Evolutionary conservation across 2,113 vertebrate genomes (phyloP).

Genomic region (Dissostichus mawsoni): DNA sequence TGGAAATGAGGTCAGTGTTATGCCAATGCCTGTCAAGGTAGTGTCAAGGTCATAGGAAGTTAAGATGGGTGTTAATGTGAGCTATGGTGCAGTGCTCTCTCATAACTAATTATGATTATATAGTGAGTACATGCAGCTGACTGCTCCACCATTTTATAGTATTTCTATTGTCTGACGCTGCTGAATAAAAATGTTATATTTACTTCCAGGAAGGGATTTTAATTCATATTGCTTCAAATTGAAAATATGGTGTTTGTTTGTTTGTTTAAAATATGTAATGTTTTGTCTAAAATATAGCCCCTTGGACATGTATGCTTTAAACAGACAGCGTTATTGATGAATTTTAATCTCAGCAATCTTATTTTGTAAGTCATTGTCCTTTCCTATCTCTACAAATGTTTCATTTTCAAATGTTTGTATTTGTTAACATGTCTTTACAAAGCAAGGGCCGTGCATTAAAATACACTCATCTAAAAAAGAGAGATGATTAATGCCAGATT

Average conservation of each 20-base stretch:
- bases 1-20: constrained; percentile 40
- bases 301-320: not conserved
- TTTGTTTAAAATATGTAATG: not conserved
- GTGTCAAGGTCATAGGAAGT: constrained; percentile 59
- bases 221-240: not conserved
- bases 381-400: not conserved
- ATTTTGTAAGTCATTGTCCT: not conserved
- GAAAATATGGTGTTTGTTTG: not conserved
- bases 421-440: no score
- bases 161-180: not conserved
- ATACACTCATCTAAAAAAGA: no score
- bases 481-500: no score
- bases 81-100: constrained; percentile 1
- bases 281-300: not conserved
- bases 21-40: constrained; percentile 18
- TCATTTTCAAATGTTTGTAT: not conserved
- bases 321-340: not conserved
- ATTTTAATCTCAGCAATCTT: not conserved
- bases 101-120: not conserved
- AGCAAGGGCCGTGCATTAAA: no score
- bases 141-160: not conserved
- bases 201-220: accelerated
- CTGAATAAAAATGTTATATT: not conserved
- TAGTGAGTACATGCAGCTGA: not conserved
- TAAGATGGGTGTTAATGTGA: constrained; percentile 14